Evolutionary conservation across 2,113 vertebrate genomes (phyloP).

Genomic region (Columba janthina): DNA sequence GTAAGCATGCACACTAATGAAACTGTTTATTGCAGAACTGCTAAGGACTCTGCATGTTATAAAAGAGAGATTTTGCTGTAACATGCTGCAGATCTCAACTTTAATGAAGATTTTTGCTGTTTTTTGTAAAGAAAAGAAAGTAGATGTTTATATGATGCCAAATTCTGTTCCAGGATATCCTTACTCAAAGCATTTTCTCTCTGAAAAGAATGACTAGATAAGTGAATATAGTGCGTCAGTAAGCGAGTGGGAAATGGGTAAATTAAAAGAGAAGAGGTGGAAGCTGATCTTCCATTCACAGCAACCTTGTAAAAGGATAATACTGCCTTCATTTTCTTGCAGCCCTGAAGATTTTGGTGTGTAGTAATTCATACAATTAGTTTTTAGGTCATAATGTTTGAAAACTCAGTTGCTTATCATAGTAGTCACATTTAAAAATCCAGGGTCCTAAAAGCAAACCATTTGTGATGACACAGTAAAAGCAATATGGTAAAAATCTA

Average conservation of each 20-base stretch:
- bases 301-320: not conserved
- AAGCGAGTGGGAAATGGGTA: not conserved
- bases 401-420: not conserved
- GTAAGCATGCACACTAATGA: conserved; percentile 44
- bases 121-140: not conserved
- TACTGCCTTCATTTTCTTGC: not conserved
- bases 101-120: not conserved
- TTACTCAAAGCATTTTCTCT: not conserved
- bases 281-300: not conserved
- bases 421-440: not conserved
- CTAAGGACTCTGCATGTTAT: not conserved
- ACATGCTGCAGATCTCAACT: not conserved
- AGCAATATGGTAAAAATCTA: not conserved
- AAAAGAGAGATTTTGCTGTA: not conserved
- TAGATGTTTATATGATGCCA: not conserved
- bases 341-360: not conserved
- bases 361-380: not conserved
- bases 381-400: not conserved
- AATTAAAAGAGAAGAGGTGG: not conserved
- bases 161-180: not conserved
- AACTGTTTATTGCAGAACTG: not conserved
- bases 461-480: not conserved
- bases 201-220: not conserved
- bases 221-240: not conserved
- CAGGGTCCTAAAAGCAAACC: not conserved